Base-by-base conservation (phyloP, 2,888 invertebrate genomes). In the Leptinotarsa peninsularis region DNA sequence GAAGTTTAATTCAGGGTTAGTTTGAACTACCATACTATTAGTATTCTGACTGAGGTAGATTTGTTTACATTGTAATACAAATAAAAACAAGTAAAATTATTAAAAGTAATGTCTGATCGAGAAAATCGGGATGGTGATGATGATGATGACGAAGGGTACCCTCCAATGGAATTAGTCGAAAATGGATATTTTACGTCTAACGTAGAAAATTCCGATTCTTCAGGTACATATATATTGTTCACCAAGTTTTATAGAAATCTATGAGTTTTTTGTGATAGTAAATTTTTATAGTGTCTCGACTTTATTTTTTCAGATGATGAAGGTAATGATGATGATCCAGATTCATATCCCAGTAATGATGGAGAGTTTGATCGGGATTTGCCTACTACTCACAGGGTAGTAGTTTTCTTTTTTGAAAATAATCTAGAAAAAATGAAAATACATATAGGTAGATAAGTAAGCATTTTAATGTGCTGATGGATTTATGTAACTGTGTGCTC, bases 341-440 rank as follows among this genome's bases (percentile, higher is more conserved):
- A 76, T 10, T 73, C 79, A 58, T 77, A 79, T 10, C 80, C 73
- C 74, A 80, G 78, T 10, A 81, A 74, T 75, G 80, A 79, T 66
- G 85, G 83, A 27, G 81, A 84, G 74, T 88, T 88, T 76, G 87
- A 88, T 76, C 85, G 85, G n/a, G 87, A 87, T 74, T 78, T 88
- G 76, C 88, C 88, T 1, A 87, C 88, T 56, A 82, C 85, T 18
- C 88, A 88, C 80, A 85, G 83, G 79, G 88, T 88, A 85, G 81
- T 73, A 54, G 4, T 50, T 67, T 33, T 15, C 0, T 49, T 50
- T 43, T 10, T 33, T 33, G 1, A 33, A 33, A 43, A 43, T 43
- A 13, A 43, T 43, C 43, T 43, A 13, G 43, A 43, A 43, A 43
- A 43, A 43, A 43, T 43, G 0, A 43, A 43, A 43, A 43, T 43